These are phyloP conservation scores for Hydra vulgaris DNA, from an alignment of 30 jellyfish, hydroid and myxozoan genomes.

Conservation along the genomic window DNA sequence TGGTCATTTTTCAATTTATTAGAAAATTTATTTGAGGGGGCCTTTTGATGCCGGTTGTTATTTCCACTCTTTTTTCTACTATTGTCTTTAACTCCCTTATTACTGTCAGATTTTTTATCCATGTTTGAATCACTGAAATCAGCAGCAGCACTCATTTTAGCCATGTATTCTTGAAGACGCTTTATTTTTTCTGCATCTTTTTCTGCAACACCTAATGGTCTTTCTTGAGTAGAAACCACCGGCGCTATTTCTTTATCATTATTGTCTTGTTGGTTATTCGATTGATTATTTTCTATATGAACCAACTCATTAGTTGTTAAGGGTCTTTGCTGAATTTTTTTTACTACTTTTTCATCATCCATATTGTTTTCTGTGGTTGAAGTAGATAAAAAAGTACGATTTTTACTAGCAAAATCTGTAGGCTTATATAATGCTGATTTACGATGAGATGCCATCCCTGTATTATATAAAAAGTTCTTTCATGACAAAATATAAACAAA, in stretches of 20 bases:
- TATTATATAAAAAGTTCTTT: too few species aligned
- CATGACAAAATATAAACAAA: too few species aligned
- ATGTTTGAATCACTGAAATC: not conserved
- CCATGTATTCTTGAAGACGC: constrained; percentile 25
- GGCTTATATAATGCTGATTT: constrained; percentile 36
- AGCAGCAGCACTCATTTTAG: not conserved
- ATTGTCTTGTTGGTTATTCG: not conserved
- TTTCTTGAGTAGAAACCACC: not conserved
- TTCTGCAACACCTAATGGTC: constrained; percentile 21
- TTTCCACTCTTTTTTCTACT: not conserved
- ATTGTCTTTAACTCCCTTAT: not conserved
- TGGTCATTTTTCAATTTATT: not conserved
- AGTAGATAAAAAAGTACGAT: not conserved
- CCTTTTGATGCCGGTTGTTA: not conserved
- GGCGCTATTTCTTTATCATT: not conserved
- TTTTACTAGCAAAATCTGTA: constrained; percentile 25
- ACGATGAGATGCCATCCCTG: constrained; percentile 16
- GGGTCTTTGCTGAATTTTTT: constrained; percentile 25
- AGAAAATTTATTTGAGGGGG: not conserved
- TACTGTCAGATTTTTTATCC: not conserved
- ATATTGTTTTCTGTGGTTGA: not conserved
- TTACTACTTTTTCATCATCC: constrained; percentile 5
- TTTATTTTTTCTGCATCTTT: constrained; percentile 22
- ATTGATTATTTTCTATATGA: not conserved
- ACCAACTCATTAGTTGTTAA: constrained; percentile 7